Base-by-base conservation (phyloP, 2,888 invertebrate species). In the Argyresthia goedartella region DNA sequence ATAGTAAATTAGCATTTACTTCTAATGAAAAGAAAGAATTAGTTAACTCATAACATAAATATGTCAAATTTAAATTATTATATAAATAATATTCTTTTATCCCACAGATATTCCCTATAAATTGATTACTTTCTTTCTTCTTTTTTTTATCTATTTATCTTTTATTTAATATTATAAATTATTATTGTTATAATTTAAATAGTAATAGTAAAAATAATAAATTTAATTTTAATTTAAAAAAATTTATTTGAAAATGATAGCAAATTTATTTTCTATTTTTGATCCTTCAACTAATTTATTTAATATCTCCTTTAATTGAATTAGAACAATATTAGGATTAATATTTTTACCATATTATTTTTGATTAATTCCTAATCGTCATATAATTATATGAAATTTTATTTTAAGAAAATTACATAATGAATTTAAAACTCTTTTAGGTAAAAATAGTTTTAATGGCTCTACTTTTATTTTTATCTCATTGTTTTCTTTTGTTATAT, bases 51-150 rank as follows among this genome's bases (percentile, higher is more conserved):
- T 77, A 80, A 80, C 80, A 73, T 80, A 73, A 90, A 87, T 81
- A 87, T 90, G 90, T 91, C 91, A 91, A 87, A 80, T 87, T 89
- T 87, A 89, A 90, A 88, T 89, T 82, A 88, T 88, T 88, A 85
- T 65, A 52, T 42, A 57, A 56, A 60, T 79, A 86, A 86, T 89
- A 89, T 88, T 88, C 88, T 89, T 90, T 89, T 75, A 90, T 91
- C 0, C 91, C 91, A 53, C 91, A 91, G 89, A 90, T 91, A 90
- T 86, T 88, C 42, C 91, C 91, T 7, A 78, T 91, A 73, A 87
- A 81, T 56, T 81, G 81, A 88, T 76, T 82, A 80, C 76, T 88
- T 60, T 76, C 69, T 57, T 81, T 84, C 68, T 66, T 78, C 60
- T 73, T 84, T 55, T 74, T 75, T 66, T 59, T 76, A 58, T 33